These are phyloP conservation scores for Muscidifurax raptorellus DNA, from an alignment of 1,140 invertebrate genomes.

Conservation along the genomic window DNA sequence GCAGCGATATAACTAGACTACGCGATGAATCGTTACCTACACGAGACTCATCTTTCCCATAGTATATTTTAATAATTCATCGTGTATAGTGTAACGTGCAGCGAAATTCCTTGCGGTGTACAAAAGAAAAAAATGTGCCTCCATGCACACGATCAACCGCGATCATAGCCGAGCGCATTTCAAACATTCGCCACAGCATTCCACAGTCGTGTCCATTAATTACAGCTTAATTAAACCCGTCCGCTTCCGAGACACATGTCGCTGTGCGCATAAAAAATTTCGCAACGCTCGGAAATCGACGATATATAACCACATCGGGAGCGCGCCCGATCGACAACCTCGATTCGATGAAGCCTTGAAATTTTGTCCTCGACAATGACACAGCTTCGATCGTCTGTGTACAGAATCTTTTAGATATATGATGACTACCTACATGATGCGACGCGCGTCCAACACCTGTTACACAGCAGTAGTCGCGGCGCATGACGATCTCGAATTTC, in stretches of 20 bases:
- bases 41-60: no score
- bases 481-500: conserved; percentile 41
- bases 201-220: conserved; percentile 10
- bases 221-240: conserved; percentile 24
- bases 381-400: no score
- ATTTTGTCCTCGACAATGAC: no score
- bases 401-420: no score
- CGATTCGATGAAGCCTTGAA: no score
- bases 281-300: no score
- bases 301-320: no score
- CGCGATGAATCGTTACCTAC: no score
- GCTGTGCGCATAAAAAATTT: neutral
- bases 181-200: neutral
- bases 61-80: neutral
- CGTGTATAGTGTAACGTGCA: neutral
- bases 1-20: no score
- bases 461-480: neutral
- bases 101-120: neutral
- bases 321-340: no score
- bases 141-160: no score
- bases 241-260: neutral
- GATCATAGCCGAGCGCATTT: neutral
- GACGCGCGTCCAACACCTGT: conserved; percentile 29
- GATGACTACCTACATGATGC: no score
- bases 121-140: neutral